Evolutionary conservation across 2,113 vertebrate species (phyloP).

Genomic region (Nycticryphes semicollaris): DNA sequence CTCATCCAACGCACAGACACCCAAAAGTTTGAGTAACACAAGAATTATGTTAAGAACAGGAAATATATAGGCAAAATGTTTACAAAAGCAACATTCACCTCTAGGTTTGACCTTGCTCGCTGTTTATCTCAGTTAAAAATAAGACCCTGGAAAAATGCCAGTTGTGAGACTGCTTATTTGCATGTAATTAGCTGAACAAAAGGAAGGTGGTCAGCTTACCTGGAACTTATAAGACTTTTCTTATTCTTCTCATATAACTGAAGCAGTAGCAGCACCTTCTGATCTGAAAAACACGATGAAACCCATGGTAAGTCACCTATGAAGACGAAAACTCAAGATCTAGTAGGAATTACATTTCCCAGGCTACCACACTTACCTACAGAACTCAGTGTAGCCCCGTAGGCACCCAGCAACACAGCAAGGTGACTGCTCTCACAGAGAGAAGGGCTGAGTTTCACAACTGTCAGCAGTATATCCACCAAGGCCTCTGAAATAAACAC

Average conservation of each 20-base stretch:
- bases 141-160: not conserved
- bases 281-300: constrained; percentile 78
- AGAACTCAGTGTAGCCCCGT: constrained; percentile 84
- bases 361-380: constrained; percentile 75
- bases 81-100: not conserved
- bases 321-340: not conserved
- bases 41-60: not conserved
- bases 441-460: constrained; percentile 82
- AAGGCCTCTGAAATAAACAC: constrained; percentile 78
- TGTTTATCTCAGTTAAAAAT: not conserved
- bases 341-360: not conserved
- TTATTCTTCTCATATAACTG: constrained; percentile 87
- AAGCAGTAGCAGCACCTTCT: constrained; percentile 90
- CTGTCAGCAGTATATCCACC: constrained; percentile 80
- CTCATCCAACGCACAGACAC: not conserved
- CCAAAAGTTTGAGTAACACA: not conserved
- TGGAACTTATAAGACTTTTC: constrained; percentile 83
- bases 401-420: constrained; percentile 88
- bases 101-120: not conserved
- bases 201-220: constrained; percentile 57
- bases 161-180: not conserved
- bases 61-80: not conserved
- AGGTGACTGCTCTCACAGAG: constrained; percentile 88
- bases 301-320: not conserved
- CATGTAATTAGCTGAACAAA: not conserved